A percentile compares a stretch with the other conserved stretches of the same genome.
phyloP scores from a whole-genome alignment of 2,797 vertebrate genomes.

The Pagetopsis macropterus region DNA sequence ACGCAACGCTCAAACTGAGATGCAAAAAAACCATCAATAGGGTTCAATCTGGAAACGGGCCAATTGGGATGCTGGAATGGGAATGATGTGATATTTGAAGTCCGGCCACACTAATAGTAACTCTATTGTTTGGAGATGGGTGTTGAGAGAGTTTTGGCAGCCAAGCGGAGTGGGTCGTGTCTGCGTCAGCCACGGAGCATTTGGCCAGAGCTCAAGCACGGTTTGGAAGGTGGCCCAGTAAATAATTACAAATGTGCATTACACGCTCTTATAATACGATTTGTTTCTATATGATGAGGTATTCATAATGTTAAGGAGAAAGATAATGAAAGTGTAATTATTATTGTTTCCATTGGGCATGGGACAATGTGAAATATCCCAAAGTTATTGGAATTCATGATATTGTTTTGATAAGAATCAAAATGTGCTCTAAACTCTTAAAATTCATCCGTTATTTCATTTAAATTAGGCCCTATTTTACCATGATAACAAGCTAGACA shows the following conservation, averaged over 20 bases:
- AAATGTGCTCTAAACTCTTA: too few species aligned
- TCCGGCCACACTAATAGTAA: constrained; percentile 55
- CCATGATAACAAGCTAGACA: too few species aligned
- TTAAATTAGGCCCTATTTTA: too few species aligned
- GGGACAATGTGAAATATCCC: too few species aligned
- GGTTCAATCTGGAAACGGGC: constrained; percentile 25
- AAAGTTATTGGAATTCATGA: too few species aligned
- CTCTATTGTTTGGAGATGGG: constrained; percentile 55
- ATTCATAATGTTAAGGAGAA: neutral
- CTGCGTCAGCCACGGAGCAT: constrained; percentile 53
- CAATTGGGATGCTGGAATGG: constrained; percentile 33
- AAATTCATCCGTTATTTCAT: too few species aligned
- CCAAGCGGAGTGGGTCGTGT: constrained; percentile 30
- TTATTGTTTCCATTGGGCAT: too few species aligned
- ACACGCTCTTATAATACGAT: constrained; percentile 6
- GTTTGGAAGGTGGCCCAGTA: constrained; percentile 38
- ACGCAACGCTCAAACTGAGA: neutral
- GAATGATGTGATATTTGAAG: constrained; percentile 53
- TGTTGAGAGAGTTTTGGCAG: constrained; percentile 51
- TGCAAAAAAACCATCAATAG: neutral
- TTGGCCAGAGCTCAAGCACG: constrained; percentile 31
- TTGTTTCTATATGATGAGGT: neutral
- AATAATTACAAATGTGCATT: constrained; percentile 42
- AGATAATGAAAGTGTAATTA: neutral
- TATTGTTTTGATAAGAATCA: too few species aligned